Evolutionary conservation across 2,888 invertebrate species (phyloP).

Genomic region (Adelognathus sp.): DNA sequence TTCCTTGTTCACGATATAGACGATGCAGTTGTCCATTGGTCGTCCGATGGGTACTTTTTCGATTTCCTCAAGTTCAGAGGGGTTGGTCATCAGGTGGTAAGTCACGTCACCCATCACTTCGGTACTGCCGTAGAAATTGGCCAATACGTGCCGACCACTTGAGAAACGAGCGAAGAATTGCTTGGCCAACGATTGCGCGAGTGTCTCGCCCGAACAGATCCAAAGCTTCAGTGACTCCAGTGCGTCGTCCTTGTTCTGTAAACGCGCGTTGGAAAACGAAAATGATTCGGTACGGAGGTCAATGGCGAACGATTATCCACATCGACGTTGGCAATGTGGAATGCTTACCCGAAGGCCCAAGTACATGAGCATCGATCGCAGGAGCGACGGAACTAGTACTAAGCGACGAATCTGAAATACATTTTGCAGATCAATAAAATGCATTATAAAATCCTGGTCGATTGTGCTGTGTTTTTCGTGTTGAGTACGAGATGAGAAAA

Average conservation of each 20-base stretch:
- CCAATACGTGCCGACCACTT: constrained; percentile 86
- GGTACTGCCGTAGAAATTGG: constrained; percentile 95
- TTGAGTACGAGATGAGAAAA: constrained; percentile 3
- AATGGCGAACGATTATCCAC: not conserved
- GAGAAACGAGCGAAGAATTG: constrained; percentile 90
- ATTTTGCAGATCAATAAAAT: not conserved
- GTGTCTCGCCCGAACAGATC: constrained; percentile 94
- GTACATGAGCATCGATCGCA: constrained; percentile 90
- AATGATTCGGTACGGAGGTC: not conserved
- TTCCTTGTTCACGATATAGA: constrained; percentile 90
- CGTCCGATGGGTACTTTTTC: constrained; percentile 91
- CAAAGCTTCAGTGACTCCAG: constrained; percentile 87
- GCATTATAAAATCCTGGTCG: constrained; percentile 18
- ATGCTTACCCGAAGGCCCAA: constrained; percentile 83
- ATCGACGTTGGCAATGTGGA: not conserved
- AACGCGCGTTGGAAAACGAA: not conserved
- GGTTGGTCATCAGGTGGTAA: constrained; percentile 86
- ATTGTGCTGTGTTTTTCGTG: too few relatives aligned
- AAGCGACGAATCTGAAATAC: constrained; percentile 87
- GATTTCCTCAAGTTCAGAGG: constrained; percentile 84
- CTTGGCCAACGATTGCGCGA: constrained; percentile 87
- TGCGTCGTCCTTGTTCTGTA: constrained; percentile 81
- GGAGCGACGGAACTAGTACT: constrained; percentile 91
- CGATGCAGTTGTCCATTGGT: constrained; percentile 90
- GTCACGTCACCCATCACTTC: constrained; percentile 97